Conservation (phyloP, 2,113 vertebrate species). For the Paramisgurnus dabryanus region DNA sequence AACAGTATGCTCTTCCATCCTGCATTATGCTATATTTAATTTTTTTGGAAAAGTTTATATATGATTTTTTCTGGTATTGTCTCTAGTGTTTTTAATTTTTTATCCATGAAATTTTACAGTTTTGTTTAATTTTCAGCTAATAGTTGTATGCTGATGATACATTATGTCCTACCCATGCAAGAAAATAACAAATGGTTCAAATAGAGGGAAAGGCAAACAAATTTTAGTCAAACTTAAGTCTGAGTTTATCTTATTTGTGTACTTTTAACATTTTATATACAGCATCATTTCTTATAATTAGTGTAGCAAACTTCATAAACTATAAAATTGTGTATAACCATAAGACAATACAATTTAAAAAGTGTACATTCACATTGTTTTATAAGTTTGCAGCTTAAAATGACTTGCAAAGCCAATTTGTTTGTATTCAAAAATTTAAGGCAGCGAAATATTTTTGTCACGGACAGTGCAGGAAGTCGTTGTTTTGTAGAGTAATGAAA, state of each 20-base stretch:
- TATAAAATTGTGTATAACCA: too few species aligned
- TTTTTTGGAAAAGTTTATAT: too few species aligned
- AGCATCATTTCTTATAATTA: neutral
- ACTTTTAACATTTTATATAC: neutral
- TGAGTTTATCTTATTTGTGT: too few species aligned
- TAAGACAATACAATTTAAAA: too few species aligned
- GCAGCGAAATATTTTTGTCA: too few species aligned
- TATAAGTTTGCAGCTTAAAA: too few species aligned
- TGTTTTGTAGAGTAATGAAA: slow-evolving; percentile 17
- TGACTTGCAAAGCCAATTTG: too few species aligned
- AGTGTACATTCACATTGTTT: neutral
- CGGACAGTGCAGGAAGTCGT: neutral
- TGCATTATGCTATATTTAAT: too few species aligned
- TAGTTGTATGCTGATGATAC: neutral
- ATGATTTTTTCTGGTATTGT: too few species aligned
- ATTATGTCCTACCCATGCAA: neutral
- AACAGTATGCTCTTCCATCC: too few species aligned
- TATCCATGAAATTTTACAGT: neutral
- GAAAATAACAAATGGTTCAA: neutral
- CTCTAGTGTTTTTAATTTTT: too few species aligned
- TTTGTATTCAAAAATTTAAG: too few species aligned
- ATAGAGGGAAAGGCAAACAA: neutral
- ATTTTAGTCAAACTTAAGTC: neutral
- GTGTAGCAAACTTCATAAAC: neutral
- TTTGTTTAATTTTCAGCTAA: neutral